Evolutionary conservation across 2,113 vertebrate genomes (phyloP).

Genomic region (Campylomormyrus numenius): DNA sequence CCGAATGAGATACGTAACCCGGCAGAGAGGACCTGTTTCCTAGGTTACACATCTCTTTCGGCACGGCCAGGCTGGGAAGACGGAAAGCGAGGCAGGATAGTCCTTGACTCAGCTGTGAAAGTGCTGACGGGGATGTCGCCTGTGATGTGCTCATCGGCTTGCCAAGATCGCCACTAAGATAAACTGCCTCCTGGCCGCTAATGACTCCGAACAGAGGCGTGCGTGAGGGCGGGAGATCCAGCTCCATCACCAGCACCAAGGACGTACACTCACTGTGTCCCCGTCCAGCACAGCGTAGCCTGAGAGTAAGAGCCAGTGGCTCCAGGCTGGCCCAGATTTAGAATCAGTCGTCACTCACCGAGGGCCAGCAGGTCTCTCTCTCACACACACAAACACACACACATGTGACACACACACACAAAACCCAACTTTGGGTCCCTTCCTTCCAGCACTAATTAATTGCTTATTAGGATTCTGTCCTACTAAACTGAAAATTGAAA

Average conservation of each 20-base stretch:
- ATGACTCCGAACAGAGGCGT: constrained; percentile 42
- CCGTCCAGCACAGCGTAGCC: not conserved
- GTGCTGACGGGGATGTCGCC: constrained; percentile 38
- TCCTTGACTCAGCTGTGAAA: constrained; percentile 41
- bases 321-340: not conserved
- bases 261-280: constrained; percentile 24
- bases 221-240: constrained; percentile 37
- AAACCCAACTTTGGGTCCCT: not conserved
- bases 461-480: not conserved
- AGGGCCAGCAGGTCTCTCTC: not conserved
- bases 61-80: constrained; percentile 19
- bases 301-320: not conserved
- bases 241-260: constrained; percentile 46
- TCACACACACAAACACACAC: too few relatives aligned
- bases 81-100: constrained; percentile 21
- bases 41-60: constrained; percentile 17
- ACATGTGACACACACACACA: too few relatives aligned
- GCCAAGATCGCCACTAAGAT: constrained; percentile 41
- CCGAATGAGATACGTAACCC: not conserved
- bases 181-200: constrained; percentile 42
- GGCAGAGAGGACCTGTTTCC: constrained; percentile 9
- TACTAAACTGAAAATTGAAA: not conserved
- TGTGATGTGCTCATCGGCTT: constrained; percentile 39
- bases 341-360: not conserved
- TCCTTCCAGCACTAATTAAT: not conserved